Evolutionary conservation across 2,888 invertebrate species (phyloP), one percentile per base, ranked within the genome.

Genomic region (Bellardia bayeri): DNA sequence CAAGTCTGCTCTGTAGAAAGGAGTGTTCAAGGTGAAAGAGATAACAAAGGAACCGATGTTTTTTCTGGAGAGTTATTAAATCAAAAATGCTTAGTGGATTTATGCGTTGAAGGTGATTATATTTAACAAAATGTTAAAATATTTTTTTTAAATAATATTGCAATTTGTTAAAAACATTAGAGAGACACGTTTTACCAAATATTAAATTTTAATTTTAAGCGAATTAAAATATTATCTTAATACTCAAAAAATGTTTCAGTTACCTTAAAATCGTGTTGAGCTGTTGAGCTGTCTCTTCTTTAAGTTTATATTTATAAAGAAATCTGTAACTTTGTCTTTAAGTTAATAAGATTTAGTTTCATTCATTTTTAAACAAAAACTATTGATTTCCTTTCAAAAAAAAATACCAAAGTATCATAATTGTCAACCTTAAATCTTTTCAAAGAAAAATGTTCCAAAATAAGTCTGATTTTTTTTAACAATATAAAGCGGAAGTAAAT

Each of bases 401-500:
- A 54, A 64, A 13, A 13, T 2, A 45, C 45, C 45, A 45, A 45
- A 45, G 45, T 54, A 23, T 54, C 58, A 58, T 61, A 56, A 30
- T 82, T 76, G 66, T 63, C 82, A 78, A 68, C 33, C 33, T 64
- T 51, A 82, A 78, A 14, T 66, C 42, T 72, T 37, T 81, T 45
- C 61, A 49, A 64, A 30, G 68, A 56, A 87, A 76, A 82, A 69
- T 68, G 40, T 16, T 42, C 14, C 40, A 58, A 69, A 58, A 58
- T 37, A 72, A 66, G 56, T 66, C 56, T 66, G 66, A 2, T 82
- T 75, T 75, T 75, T 75, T 80, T 71, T 49, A 58, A 79, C 69
- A 86, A 76, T 45, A 37, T 66, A 74, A 85, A 74, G 54, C 82
- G 87, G 85, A 87, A 85, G 82, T 82, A 80, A 87, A 87, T 87